phyloP scores from a whole-genome alignment of 2,888 invertebrate genomes.

The Steinernema scapterisci region DNA sequence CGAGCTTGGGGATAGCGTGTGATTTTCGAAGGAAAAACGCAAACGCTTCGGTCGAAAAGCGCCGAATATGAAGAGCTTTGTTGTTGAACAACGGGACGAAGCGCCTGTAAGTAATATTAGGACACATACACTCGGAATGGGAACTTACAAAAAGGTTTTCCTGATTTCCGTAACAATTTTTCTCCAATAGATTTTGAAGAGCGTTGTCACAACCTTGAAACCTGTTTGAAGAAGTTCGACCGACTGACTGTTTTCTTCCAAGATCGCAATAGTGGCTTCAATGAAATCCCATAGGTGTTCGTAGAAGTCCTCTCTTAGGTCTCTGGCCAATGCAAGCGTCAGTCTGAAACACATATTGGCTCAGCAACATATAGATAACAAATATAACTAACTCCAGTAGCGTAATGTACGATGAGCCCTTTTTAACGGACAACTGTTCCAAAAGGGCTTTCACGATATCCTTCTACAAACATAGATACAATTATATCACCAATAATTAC shows the following conservation, averaged over 20 bases:
- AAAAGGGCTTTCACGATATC: constrained; percentile 72
- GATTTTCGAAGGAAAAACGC: constrained; percentile 83
- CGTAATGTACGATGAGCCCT: constrained; percentile 79
- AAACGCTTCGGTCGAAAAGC: constrained; percentile 94
- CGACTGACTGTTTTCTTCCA: constrained; percentile 70
- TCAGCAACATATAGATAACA: constrained; percentile 34
- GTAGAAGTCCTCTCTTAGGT: constrained; percentile 54
- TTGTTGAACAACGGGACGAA: constrained; percentile 75
- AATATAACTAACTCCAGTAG: constrained; percentile 80
- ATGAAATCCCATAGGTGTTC: constrained; percentile 52
- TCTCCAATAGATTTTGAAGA: constrained; percentile 87
- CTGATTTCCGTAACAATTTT: constrained; percentile 80
- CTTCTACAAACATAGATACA: constrained; percentile 27
- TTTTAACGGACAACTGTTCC: constrained; percentile 77
- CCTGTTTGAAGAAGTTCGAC: constrained; percentile 84
- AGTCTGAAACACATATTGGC: constrained; percentile 47
- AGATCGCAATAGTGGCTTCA: constrained; percentile 45
- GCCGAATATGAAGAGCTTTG: constrained; percentile 83
- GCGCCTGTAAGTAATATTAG: constrained; percentile 41
- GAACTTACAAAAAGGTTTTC: constrained; percentile 52
- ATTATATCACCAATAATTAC: neutral
- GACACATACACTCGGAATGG: neutral
- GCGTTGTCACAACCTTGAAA: constrained; percentile 82
- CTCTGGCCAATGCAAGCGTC: constrained; percentile 49
- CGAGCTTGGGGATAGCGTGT: constrained; percentile 45